These are phyloP conservation scores for Iphiclides podalirius DNA, from an alignment of 2,888 invertebrate genomes.

Conservation along the genomic window DNA sequence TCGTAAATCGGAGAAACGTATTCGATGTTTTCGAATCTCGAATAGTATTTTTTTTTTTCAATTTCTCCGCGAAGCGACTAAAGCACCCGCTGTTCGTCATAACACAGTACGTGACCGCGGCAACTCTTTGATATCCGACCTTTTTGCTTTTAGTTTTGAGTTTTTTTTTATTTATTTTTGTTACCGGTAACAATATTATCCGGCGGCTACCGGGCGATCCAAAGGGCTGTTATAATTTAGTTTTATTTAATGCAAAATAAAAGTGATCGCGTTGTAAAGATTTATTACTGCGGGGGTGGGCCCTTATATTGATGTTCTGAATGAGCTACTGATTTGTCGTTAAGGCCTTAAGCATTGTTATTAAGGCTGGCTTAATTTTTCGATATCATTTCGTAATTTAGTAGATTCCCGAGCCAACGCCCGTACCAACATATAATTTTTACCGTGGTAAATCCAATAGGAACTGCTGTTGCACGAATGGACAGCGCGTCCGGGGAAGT, in stretches of 20 bases:
- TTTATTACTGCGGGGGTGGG: slow-evolving; percentile 56
- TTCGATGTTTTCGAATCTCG: slow-evolving; percentile 36
- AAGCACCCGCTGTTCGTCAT: slow-evolving; percentile 71
- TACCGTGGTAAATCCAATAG: too few species aligned
- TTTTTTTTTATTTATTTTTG: slow-evolving; percentile 67
- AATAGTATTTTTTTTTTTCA: slow-evolving; percentile 61
- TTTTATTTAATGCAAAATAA: slow-evolving; percentile 79
- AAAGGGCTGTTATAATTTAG: slow-evolving; percentile 74
- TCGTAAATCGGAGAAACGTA: slow-evolving; percentile 42
- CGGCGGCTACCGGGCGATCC: slow-evolving; percentile 73
- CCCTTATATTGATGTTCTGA: slow-evolving; percentile 29
- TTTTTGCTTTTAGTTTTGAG: slow-evolving; percentile 49
- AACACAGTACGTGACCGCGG: slow-evolving; percentile 77
- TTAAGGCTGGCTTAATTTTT: too few species aligned
- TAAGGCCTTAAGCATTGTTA: too few species aligned
- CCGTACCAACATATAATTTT: too few species aligned
- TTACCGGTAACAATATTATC: slow-evolving; percentile 75
- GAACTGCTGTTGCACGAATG: too few species aligned
- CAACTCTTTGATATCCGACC: slow-evolving; percentile 62
- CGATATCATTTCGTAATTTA: too few species aligned
- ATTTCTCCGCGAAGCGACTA: slow-evolving; percentile 50
- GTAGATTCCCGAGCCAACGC: too few species aligned
- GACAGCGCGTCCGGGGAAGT: too few species aligned
- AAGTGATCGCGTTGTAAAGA: slow-evolving; percentile 63
- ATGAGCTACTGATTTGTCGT: not conserved